Percentiles rank a stretch among this genome's conserved stretches.
Conservation (phyloP, 2,797 vertebrate species). For the Cossypha heuglini region DNA sequence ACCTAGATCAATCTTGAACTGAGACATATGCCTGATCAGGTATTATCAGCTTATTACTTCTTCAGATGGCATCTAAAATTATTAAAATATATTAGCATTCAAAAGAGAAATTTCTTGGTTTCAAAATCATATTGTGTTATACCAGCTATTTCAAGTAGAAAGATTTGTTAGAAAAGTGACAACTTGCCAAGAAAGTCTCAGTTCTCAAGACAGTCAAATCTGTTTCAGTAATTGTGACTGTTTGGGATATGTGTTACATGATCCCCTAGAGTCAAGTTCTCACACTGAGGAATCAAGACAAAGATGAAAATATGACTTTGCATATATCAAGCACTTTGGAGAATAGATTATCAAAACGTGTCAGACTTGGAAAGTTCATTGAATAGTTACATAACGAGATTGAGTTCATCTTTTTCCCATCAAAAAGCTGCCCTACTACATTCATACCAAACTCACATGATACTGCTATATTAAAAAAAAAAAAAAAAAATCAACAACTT, state of each 20-base stretch:
- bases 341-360: not conserved
- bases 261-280: constrained; percentile 4
- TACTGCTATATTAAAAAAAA: not conserved
- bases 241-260: not conserved
- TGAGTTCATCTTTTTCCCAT: not conserved
- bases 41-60: not conserved
- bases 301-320: constrained; percentile 24
- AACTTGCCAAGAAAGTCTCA: constrained; percentile 50
- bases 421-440: not conserved
- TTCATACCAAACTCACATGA: not conserved
- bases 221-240: constrained; percentile 1
- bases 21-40: not conserved
- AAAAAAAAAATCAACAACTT: not conserved
- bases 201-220: constrained; percentile 20
- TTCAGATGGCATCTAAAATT: not conserved
- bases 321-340: constrained; percentile 19
- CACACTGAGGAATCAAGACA: not conserved
- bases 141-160: constrained; percentile 1
- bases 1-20: not conserved
- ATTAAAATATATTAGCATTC: constrained; percentile 4
- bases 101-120: not conserved
- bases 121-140: not conserved
- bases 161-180: constrained; percentile 23
- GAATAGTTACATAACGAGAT: not conserved
- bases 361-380: not conserved